Base-by-base conservation (phyloP, 1,140 invertebrate genomes). In the Globodera rostochiensis region DNA sequence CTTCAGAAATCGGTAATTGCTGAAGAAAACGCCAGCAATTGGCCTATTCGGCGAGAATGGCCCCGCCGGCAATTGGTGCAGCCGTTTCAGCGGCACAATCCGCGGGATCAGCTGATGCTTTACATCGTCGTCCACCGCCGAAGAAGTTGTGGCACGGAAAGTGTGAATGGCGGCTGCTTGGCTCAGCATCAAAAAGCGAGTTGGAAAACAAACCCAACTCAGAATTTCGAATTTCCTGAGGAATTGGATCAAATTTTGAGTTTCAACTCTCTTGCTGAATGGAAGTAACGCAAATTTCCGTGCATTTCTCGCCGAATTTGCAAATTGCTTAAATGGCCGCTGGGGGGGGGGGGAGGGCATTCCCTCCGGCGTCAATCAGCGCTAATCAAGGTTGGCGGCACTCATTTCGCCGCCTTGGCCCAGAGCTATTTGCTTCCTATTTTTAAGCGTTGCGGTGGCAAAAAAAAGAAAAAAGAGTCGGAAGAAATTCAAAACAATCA, bases 11-110 rank as follows among this genome's bases (percentile, higher is more conserved):
- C 50, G 50, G 46, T 64, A 57, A 76, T 76, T 76, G 46, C 25
- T 66, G 66, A 76, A 76, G 46, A 76, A 76, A 76, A 66, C 74
- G 15, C 74, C 74, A 45, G 66, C 57, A n/a, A 66, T 66, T 57
- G 74, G 74, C 46, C 74, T 57, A 21, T 64, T 46, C 36, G 74
- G 74, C 15, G 57, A 15, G 57, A 64, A 64, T 64, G 57, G 57
- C 15, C 13, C 57, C 15, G 57, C 2, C 13, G 57, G 15, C 13
- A 64, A 15, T 19, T 64, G 57, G 19, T 64, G 57, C 15, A 64
- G 13, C 57, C 57, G 57, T 19, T 64, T 64, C 57, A 64, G 19
- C 57, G 57, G 57, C 57, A 64, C 57, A 64, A 64, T 64, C 1
- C 57, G 57, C 57, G 57, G 57, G 15, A 64, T 64, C 4, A 64